A percentile compares a stretch with the other conserved stretches of the same genome.
These are phyloP conservation scores for Australoheros scitulus DNA, from an alignment of 2,113 vertebrate species.

Conservation along the genomic window DNA sequence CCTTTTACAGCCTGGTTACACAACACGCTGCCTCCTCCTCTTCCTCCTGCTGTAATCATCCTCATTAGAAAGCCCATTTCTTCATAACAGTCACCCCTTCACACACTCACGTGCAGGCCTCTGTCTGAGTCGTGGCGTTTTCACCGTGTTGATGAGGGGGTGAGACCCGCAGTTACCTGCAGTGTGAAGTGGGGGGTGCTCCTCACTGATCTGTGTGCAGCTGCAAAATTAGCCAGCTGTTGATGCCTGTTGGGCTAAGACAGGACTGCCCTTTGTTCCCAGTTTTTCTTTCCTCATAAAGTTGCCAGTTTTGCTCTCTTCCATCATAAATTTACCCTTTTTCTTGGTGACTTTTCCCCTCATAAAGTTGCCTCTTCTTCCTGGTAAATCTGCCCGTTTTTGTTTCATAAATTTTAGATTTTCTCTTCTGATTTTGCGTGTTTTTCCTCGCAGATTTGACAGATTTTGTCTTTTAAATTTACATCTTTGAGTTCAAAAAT, in stretches of 20 bases:
- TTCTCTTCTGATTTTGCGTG: no score
- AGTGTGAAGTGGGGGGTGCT: neutral
- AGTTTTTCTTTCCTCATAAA: neutral
- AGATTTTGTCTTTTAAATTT: no score
- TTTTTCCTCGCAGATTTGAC: no score
- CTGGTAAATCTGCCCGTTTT: neutral
- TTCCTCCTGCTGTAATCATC: neutral
- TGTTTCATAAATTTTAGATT: neutral
- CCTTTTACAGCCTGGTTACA: slow-evolving; percentile 34
- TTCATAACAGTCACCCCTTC: neutral
- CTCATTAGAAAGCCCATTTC: neutral
- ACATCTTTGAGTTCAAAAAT: no score
- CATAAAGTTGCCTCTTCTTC: neutral
- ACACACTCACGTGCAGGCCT: neutral
- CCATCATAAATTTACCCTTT: no score
- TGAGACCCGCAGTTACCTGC: neutral
- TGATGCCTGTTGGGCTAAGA: no score
- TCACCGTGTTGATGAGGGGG: neutral
- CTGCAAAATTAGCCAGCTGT: no score
- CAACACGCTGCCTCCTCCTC: slow-evolving; percentile 1
- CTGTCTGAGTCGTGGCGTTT: neutral
- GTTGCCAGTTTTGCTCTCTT: neutral
- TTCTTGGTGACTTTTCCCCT: rapidly evolving
- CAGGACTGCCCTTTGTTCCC: neutral
- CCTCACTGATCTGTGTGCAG: neutral